A percentile compares a stretch with the other conserved stretches of the same genome.
Evolutionary conservation across 2,888 invertebrate species (phyloP).

Genomic region (Dynastes maya): DNA sequence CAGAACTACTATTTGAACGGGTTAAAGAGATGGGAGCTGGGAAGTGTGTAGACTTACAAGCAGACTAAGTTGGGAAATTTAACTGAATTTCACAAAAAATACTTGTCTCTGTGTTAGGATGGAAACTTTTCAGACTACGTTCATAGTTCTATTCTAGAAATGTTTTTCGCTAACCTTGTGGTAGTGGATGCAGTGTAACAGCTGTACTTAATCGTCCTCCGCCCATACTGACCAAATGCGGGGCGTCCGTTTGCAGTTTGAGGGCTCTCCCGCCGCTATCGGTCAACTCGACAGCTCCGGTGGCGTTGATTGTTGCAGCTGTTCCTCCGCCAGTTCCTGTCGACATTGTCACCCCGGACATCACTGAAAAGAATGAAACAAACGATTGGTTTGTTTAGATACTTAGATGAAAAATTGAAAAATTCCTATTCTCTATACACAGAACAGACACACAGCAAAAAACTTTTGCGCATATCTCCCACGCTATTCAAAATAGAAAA

Average conservation of each 20-base stretch:
- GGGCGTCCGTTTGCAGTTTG: slow-evolving; percentile 84
- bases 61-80: no score
- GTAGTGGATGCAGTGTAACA: slow-evolving; percentile 92
- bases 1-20: no score
- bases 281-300: slow-evolving; percentile 60
- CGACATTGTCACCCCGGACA: slow-evolving; percentile 58
- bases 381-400: not conserved
- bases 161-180: slow-evolving; percentile 79
- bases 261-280: slow-evolving; percentile 73
- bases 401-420: no score
- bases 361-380: slow-evolving; percentile 50
- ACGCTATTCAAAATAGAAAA: no score
- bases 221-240: slow-evolving; percentile 93
- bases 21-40: no score
- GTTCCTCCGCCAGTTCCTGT: slow-evolving; percentile 48
- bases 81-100: no score
- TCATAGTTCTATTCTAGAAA: not conserved
- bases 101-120: no score
- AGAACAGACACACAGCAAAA: no score
- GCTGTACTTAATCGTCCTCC: slow-evolving; percentile 92
- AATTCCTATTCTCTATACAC: no score
- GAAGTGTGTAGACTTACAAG: no score
- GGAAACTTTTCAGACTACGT: not conserved
- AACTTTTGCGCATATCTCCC: no score
- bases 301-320: slow-evolving; percentile 50